These are phyloP conservation scores for Galaxea fascicularis DNA, from an alignment of 92 coral and sea anemone genomes.

Conservation along the genomic window DNA sequence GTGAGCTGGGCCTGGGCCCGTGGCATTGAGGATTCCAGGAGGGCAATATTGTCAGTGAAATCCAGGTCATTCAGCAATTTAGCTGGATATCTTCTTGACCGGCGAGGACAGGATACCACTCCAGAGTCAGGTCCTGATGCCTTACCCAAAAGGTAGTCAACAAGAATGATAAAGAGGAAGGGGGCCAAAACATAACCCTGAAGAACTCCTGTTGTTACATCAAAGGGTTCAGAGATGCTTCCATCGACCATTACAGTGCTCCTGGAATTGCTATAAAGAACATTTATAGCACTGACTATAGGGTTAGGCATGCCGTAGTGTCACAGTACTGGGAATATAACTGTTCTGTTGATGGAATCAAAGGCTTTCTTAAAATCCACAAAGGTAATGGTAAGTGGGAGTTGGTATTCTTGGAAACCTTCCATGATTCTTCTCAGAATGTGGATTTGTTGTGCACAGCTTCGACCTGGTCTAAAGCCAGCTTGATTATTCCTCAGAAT, in stretches of 20 bases:
- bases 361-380: slow-evolving; percentile 14
- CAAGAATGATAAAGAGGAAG: slow-evolving; percentile 1
- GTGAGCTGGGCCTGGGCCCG: slow-evolving; percentile 11
- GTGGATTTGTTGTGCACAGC: slow-evolving; percentile 19
- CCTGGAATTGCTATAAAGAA: slow-evolving; percentile 22
- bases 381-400: neutral
- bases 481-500: slow-evolving; percentile 4
- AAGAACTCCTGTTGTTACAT: slow-evolving; percentile 32
- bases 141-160: slow-evolving; percentile 16
- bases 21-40: slow-evolving; percentile 4
- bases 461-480: slow-evolving; percentile 20
- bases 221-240: slow-evolving; percentile 17
- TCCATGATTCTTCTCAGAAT: slow-evolving; percentile 19
- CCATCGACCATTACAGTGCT: slow-evolving; percentile 19
- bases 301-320: neutral
- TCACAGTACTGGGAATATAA: slow-evolving; percentile 15
- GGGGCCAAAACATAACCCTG: slow-evolving; percentile 31
- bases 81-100: slow-evolving; percentile 15
- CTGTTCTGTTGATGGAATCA: neutral
- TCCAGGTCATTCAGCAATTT: slow-evolving; percentile 14
- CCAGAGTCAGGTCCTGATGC: slow-evolving; percentile 16
- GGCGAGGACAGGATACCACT: slow-evolving; percentile 8
- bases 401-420: slow-evolving; percentile 4
- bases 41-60: slow-evolving; percentile 26
- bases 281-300: neutral